A percentile compares a stretch with the other conserved stretches of the same genome.
phyloP scores from a whole-genome alignment of 2,113 vertebrate species.

The Seriola dumerili region DNA sequence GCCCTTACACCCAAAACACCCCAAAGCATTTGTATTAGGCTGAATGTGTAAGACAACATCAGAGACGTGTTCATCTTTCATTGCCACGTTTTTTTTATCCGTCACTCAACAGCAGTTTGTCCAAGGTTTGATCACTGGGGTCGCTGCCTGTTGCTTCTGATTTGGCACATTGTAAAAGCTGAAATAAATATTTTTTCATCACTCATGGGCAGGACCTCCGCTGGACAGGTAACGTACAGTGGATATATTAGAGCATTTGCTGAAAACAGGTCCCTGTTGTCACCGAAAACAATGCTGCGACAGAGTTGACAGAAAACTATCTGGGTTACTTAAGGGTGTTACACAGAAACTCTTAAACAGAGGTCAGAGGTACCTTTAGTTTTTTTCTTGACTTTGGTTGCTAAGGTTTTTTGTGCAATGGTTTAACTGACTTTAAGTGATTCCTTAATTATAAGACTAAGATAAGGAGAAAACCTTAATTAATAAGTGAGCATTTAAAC shows the following conservation, averaged over 20 bases:
- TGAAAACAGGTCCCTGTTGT: too few relatives aligned
- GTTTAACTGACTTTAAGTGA: too few relatives aligned
- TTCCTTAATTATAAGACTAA: too few relatives aligned
- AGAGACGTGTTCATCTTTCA: constrained; percentile 12
- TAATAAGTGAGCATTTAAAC: too few relatives aligned
- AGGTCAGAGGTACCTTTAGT: too few relatives aligned
- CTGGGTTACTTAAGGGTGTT: background rate
- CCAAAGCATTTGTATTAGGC: constrained; percentile 45
- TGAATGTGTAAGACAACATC: constrained; percentile 20
- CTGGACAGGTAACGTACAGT: too few relatives aligned
- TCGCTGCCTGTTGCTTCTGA: constrained; percentile 17
- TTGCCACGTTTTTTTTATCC: background rate
- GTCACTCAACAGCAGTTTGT: constrained; percentile 33
- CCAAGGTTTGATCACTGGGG: constrained; percentile 21
- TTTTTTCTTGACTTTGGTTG: too few relatives aligned
- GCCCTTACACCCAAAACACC: constrained; percentile 60
- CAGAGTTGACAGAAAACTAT: background rate
- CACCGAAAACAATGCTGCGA: background rate
- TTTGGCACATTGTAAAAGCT: constrained; percentile 3
- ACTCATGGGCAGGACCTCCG: background rate
- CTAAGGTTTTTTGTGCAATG: too few relatives aligned
- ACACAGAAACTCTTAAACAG: too few relatives aligned
- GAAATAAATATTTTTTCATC: constrained; percentile 17
- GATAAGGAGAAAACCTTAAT: too few relatives aligned
- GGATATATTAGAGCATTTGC: too few relatives aligned